Evolutionary conservation across 2,888 invertebrate genomes (phyloP).

Genomic region (Apamea anceps): DNA sequence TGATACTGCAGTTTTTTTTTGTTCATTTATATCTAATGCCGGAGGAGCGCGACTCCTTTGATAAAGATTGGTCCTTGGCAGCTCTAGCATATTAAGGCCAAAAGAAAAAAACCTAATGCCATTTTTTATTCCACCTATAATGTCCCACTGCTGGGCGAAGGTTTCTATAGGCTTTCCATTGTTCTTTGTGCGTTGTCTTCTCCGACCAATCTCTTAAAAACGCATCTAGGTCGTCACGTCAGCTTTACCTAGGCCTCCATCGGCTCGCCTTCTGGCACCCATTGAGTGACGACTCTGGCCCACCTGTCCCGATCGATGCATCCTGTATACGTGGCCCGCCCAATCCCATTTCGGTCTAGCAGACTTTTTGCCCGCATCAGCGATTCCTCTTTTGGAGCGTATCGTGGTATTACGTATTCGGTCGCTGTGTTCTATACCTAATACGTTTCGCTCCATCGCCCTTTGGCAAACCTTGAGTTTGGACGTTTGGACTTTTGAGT

Average conservation of each 20-base stretch:
- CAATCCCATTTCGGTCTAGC: not conserved
- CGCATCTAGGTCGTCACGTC: not conserved
- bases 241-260: not conserved
- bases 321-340: not conserved
- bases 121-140: not conserved
- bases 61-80: too few relatives aligned
- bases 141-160: not conserved
- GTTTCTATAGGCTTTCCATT: not conserved
- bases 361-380: not conserved
- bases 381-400: not conserved
- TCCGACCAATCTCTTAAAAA: not conserved
- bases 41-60: too few relatives aligned
- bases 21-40: not conserved
- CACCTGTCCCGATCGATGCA: not conserved
- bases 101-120: not conserved
- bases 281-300: not conserved
- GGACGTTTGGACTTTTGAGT: not conserved
- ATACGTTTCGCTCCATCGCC: not conserved
- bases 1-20: not conserved
- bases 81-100: too few relatives aligned
- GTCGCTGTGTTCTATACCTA: not conserved
- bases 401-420: not conserved
- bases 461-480: not conserved
- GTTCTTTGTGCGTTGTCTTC: not conserved
- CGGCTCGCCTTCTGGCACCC: not conserved